Evolutionary conservation across 2,113 vertebrate species (phyloP).

Genomic region (Lophochroa leadbeateri): DNA sequence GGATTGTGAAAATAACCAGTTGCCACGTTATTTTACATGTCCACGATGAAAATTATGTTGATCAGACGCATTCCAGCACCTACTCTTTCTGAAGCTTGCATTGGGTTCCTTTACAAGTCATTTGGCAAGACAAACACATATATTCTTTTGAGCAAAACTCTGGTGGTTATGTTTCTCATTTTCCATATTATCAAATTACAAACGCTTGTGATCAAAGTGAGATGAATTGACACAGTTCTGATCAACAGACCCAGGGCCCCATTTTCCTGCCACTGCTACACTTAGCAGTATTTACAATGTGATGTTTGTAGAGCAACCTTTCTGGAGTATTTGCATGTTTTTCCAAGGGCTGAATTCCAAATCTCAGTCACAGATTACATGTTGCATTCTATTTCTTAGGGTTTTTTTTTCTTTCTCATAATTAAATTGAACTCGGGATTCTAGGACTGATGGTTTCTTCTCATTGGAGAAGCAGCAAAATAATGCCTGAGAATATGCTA

Average conservation of each 20-base stretch:
- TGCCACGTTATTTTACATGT: neutral
- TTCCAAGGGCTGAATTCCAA: neutral
- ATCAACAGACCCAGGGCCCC: neutral
- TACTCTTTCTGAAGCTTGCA: neutral
- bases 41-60: neutral
- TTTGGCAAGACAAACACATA: neutral
- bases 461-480: neutral
- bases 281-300: neutral
- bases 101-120: neutral
- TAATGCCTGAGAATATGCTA: neutral
- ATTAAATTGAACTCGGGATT: neutral
- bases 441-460: neutral
- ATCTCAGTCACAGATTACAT: neutral
- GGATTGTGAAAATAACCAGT: neutral
- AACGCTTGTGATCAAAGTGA: neutral
- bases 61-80: neutral
- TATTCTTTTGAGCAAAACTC: neutral
- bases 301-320: neutral
- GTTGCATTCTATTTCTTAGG: neutral
- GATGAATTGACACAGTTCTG: neutral
- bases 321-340: neutral
- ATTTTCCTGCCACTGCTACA: neutral
- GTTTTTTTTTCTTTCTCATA: neutral
- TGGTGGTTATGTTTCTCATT: neutral
- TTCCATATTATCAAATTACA: neutral